phyloP scores from a whole-genome alignment of 2,888 invertebrate species.

The Orgyia antiqua region DNA sequence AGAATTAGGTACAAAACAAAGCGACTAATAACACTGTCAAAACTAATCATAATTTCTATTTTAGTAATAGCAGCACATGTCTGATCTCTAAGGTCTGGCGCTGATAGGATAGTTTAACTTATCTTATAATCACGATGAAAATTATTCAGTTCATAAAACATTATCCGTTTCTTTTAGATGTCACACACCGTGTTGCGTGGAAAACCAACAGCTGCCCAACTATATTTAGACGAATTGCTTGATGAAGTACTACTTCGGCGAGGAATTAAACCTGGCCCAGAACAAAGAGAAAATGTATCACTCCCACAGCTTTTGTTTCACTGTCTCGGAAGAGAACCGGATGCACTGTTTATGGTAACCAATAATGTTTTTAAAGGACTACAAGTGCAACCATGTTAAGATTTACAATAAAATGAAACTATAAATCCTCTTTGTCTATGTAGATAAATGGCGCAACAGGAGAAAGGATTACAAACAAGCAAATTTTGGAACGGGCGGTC shows the following conservation, averaged over 20 bases:
- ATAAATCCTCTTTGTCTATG: neutral
- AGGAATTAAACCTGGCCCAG: slow-evolving; percentile 6
- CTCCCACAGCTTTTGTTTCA: slow-evolving; percentile 32
- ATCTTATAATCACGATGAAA: no score
- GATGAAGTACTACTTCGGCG: slow-evolving; percentile 22
- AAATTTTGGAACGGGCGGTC: slow-evolving; percentile 25
- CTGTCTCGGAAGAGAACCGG: slow-evolving; percentile 26
- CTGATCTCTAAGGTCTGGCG: no score
- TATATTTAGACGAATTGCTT: slow-evolving; percentile 34
- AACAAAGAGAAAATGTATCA: slow-evolving; percentile 20
- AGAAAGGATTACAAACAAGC: slow-evolving; percentile 25
- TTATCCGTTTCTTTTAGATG: neutral
- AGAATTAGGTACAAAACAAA: no score
- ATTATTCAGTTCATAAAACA: no score
- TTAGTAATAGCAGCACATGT: no score
- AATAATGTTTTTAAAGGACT: neutral
- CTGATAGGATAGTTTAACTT: no score
- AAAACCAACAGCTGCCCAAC: slow-evolving; percentile 30
- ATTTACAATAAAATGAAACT: no score
- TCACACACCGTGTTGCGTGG: neutral
- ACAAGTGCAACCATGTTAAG: no score
- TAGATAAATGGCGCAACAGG: slow-evolving; percentile 29
- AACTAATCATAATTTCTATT: no score
- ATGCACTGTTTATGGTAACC: slow-evolving; percentile 28
- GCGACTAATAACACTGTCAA: no score